Evolutionary conservation across 2,113 vertebrate genomes (phyloP).

Genomic region (Trematomus loennbergii): DNA sequence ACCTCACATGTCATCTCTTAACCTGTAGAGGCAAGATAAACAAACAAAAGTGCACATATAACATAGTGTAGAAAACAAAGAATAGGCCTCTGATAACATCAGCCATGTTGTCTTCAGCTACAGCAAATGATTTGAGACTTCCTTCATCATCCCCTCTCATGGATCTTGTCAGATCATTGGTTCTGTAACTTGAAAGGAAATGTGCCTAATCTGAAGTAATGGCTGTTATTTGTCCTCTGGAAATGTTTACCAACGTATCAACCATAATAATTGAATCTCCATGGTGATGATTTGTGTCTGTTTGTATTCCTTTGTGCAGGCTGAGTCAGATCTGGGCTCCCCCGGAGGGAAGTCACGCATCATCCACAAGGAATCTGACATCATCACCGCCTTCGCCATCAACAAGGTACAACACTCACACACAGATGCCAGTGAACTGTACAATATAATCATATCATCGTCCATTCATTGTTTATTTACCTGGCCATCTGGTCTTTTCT

Average conservation of each 20-base stretch:
- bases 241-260: slow-evolving; percentile 30
- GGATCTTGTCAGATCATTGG: slow-evolving; percentile 35
- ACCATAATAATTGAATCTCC: slow-evolving; percentile 20
- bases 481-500: no score
- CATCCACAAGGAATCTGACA: slow-evolving; percentile 98
- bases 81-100: background rate
- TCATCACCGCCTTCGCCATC: slow-evolving; percentile 98
- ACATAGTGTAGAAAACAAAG: slow-evolving; percentile 11
- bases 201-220: slow-evolving; percentile 20
- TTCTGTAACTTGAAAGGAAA: slow-evolving; percentile 44
- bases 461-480: no score
- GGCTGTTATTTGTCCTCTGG: slow-evolving; percentile 32
- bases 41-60: background rate
- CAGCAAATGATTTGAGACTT: slow-evolving; percentile 33
- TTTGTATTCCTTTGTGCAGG: slow-evolving; percentile 76
- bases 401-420: slow-evolving; percentile 89
- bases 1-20: slow-evolving; percentile 30
- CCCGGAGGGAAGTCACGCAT: slow-evolving; percentile 95
- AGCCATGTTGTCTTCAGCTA: slow-evolving; percentile 13
- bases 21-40: slow-evolving; percentile 35
- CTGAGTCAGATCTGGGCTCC: slow-evolving; percentile 90
- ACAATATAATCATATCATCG: no score
- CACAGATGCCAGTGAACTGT: slow-evolving; percentile 14
- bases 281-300: slow-evolving; percentile 10
- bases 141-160: slow-evolving; percentile 22